Evolutionary conservation across 2,113 vertebrate species (phyloP).

Genomic region (Kryptolebias marmoratus): DNA sequence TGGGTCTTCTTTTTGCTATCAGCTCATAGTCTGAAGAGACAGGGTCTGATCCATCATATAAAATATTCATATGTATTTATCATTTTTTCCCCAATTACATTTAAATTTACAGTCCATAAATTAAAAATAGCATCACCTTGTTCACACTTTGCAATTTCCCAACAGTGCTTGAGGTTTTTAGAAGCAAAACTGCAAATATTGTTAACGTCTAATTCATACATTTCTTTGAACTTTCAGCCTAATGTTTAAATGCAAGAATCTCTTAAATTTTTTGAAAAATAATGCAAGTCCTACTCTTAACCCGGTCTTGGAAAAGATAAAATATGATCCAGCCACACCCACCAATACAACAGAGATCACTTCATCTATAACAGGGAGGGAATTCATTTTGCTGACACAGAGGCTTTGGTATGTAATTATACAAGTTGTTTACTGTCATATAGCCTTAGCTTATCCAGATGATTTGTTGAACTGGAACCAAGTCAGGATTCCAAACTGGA

Average conservation of each 20-base stretch:
- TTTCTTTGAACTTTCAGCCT: neutral
- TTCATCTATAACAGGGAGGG: constrained; percentile 11
- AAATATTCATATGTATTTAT: neutral
- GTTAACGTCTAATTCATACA: neutral
- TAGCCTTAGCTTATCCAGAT: constrained; percentile 24
- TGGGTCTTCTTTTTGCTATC: neutral
- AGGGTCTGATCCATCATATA: neutral
- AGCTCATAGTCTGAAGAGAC: neutral
- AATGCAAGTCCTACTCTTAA: neutral
- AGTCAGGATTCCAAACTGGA: neutral
- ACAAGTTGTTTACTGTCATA: constrained; percentile 16
- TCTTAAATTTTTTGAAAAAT: neutral
- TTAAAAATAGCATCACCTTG: no score
- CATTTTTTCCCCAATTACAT: no score
- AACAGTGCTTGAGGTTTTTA: neutral
- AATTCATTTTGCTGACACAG: constrained; percentile 31
- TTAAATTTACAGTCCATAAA: no score
- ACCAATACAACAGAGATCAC: constrained; percentile 14
- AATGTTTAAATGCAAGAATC: neutral
- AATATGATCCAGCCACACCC: constrained; percentile 13
- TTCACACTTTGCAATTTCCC: neutral
- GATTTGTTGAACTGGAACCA: constrained; percentile 15
- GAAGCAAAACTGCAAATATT: neutral
- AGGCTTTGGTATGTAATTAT: constrained; percentile 45
- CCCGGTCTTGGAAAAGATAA: neutral